phyloP scores from a whole-genome alignment of 2,888 invertebrate species.

The Parasteatoda lunata region DNA sequence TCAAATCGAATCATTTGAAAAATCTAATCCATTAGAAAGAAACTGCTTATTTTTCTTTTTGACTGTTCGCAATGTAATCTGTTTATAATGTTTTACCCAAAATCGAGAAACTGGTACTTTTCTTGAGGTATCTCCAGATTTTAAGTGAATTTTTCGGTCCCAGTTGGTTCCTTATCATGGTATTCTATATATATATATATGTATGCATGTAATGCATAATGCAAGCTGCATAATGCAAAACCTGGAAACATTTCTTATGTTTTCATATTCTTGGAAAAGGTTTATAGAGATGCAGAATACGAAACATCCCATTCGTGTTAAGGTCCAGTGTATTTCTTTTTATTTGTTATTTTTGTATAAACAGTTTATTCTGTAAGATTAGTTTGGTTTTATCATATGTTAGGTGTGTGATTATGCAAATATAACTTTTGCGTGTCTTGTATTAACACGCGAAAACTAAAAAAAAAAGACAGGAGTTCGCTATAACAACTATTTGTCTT shows the following conservation, averaged over 20 bases:
- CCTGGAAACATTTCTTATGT: conserved; percentile 33
- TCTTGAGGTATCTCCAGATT: conserved; percentile 21
- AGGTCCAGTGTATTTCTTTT: conserved; percentile 4
- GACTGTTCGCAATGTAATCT: conserved; percentile 33
- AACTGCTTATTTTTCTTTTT: conserved; percentile 18
- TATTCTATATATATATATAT: conserved; percentile 39
- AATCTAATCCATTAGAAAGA: conserved; percentile 53
- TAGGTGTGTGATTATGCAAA: conserved; percentile 35
- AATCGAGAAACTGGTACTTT: conserved; percentile 48
- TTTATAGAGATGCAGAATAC: conserved; percentile 44
- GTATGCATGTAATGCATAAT: conserved; percentile 62
- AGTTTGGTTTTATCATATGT: conserved; percentile 35
- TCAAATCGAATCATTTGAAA: conserved; percentile 45
- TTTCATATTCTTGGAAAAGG: conserved; percentile 25
- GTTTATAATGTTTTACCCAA: conserved; percentile 58
- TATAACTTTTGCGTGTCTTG: conserved; percentile 39
- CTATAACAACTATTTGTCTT: conserved; percentile 5
- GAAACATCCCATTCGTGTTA: conserved; percentile 16
- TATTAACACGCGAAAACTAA: not conserved
- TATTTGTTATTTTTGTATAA: conserved; percentile 13
- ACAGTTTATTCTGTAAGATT: conserved; percentile 15
- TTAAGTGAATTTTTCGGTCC: conserved; percentile 59
- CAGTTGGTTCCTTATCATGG: conserved; percentile 23
- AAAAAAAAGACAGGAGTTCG: not conserved
- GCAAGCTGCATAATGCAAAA: conserved; percentile 54